Percentiles rank a stretch among this genome's conserved stretches.
Conservation (phyloP, 2,797 vertebrate genomes). For the Adrianichthys oophorus region DNA sequence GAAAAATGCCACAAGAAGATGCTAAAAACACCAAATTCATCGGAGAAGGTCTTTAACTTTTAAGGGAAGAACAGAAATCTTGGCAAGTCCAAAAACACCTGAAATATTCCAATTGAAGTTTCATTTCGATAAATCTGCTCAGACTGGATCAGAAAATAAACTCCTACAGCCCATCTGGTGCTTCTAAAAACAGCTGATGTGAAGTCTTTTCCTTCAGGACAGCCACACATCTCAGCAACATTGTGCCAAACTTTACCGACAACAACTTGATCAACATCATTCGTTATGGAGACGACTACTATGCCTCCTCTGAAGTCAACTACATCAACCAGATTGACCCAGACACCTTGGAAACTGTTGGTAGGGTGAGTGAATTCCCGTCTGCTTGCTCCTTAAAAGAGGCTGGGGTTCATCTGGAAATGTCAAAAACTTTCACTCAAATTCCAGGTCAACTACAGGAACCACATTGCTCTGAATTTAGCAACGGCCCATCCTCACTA, state of each 20-base stretch:
- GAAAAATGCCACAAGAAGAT: too few species aligned
- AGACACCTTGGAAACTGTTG: conserved; percentile 83
- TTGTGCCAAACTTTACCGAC: conserved; percentile 93
- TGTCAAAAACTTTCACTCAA: neutral
- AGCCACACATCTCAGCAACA: conserved; percentile 85
- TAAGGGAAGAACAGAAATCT: too few species aligned
- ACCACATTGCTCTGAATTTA: conserved; percentile 86
- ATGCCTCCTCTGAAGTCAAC: conserved; percentile 90
- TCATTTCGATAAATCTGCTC: too few species aligned
- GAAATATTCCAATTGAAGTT: too few species aligned
- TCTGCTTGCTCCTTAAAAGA: neutral
- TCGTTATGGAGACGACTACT: conserved; percentile 87
- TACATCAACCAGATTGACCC: conserved; percentile 91
- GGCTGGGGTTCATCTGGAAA: neutral
- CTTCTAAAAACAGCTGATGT: neutral
- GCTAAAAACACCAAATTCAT: too few species aligned
- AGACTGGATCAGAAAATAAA: too few species aligned
- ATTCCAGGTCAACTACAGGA: conserved; percentile 85
- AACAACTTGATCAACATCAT: conserved; percentile 96
- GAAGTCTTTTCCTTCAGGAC: conserved; percentile 67
- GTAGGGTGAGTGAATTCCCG: conserved; percentile 75
- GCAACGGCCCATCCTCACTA: conserved; percentile 94
- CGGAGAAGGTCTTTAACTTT: too few species aligned
- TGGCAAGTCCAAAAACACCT: too few species aligned
- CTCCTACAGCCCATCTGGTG: too few species aligned